phyloP scores from a whole-genome alignment of 2,113 vertebrate species.

The Drymodes brunneopygia region DNA sequence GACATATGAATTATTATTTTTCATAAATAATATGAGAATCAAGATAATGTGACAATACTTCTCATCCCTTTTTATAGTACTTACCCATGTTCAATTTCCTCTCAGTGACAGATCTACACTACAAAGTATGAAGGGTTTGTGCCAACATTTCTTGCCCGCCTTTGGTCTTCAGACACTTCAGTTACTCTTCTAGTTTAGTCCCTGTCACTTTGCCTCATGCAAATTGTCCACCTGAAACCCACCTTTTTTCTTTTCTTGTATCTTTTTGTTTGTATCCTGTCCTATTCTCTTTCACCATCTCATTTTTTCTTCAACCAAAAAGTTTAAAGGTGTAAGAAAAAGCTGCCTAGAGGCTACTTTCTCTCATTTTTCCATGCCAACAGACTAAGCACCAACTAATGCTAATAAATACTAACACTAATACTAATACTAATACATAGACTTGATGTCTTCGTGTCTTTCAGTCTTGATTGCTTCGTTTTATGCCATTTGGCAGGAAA shows the following conservation, averaged over 20 bases:
- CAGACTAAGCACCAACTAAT: background rate
- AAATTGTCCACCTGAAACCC: background rate
- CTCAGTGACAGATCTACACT: background rate
- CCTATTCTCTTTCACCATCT: background rate
- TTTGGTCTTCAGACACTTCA: background rate
- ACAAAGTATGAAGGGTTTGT: background rate
- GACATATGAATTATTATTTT: background rate
- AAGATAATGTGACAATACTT: background rate
- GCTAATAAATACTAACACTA: too few relatives aligned
- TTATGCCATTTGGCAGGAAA: background rate
- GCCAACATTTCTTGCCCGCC: background rate
- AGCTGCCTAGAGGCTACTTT: background rate
- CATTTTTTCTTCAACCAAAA: background rate
- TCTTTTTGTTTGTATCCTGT: background rate
- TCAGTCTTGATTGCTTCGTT: background rate
- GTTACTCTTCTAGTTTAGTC: background rate
- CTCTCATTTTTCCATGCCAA: background rate
- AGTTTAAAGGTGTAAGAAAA: background rate
- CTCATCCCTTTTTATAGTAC: background rate
- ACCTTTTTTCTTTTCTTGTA: background rate
- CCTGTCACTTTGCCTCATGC: background rate
- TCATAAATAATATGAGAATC: background rate
- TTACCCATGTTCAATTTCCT: background rate
- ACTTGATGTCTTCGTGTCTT: background rate
- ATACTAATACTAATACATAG: background rate